Evolutionary conservation across 2,888 invertebrate genomes (phyloP).

Genomic region (Idaea dimidiata): DNA sequence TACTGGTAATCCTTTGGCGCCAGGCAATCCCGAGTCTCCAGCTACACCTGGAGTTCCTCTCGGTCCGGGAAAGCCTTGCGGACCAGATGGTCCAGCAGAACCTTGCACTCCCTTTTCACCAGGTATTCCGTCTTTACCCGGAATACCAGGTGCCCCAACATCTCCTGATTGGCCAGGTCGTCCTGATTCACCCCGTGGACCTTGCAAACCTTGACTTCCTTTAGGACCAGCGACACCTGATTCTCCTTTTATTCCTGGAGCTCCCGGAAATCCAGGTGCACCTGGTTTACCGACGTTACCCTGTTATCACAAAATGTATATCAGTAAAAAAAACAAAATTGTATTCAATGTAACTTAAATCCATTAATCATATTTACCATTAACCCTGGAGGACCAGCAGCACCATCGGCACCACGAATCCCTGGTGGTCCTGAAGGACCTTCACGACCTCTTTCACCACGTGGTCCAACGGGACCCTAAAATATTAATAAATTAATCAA

Average conservation of each 20-base stretch:
- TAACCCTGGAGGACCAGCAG: constrained; percentile 88
- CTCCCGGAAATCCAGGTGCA: constrained; percentile 91
- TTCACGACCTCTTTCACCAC: constrained; percentile 92
- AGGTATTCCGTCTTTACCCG: constrained; percentile 90
- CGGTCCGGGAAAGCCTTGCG: constrained; percentile 91
- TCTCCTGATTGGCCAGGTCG: constrained; percentile 89
- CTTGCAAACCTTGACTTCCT: constrained; percentile 91
- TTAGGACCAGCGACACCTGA: constrained; percentile 87
- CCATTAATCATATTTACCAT: constrained; percentile 77
- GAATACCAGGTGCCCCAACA: constrained; percentile 85
- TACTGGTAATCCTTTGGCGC: constrained; percentile 88
- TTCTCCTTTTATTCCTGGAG: constrained; percentile 90
- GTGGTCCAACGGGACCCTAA: constrained; percentile 88
- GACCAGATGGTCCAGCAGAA: constrained; percentile 85
- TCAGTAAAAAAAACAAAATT: neutral
- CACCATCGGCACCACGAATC: constrained; percentile 89
- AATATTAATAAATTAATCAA: neutral
- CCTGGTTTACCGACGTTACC: constrained; percentile 91
- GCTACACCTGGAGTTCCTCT: constrained; percentile 88
- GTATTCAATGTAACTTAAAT: neutral
- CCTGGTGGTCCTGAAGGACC: constrained; percentile 90
- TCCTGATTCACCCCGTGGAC: constrained; percentile 90
- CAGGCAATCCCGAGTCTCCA: constrained; percentile 87
- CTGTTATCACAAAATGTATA: constrained; percentile 51
- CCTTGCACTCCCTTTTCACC: constrained; percentile 92